Base-by-base conservation (phyloP, 1,140 invertebrate genomes). In the Holotrichia oblita region DNA sequence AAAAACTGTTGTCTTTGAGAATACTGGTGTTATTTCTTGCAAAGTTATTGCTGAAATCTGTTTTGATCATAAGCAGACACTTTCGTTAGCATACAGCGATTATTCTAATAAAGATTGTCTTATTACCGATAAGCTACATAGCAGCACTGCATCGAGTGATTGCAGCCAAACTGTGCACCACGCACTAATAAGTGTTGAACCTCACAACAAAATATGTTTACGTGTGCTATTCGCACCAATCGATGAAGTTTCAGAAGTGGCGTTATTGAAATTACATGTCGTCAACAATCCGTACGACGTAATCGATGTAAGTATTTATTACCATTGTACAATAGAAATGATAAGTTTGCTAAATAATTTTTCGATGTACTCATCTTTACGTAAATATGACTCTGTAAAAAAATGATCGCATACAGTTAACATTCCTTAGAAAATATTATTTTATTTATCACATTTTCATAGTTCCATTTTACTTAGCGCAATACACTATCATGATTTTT, bases 231-330 rank as follows among this genome's bases (percentile, higher is more conserved):
- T 79, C 76, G 73, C 77, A 24, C 81, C 83, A 40, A 78, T 20
- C 0, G 55, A 61, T 27, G 76, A 59, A 20, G 73, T 61, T 3
- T 24, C 12, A n/a, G 20, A 59, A n/a, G 44, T 77, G 8, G n/a
- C 27, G 17, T 12, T 48, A 24, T 22, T 85, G 14, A 80, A 81
- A 20, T 10, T 85, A 9, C 80, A 83, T 44, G 81, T 81, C 17
- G 73, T 84, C 3, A 79, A 83, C 55, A 85, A 85, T 80, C 84
- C 84, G 4, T 85, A 80, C 75, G 84, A 85, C 76, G 61, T 77
- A n/a, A 77, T 75, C 75, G 80, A 73, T 64, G 84, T 85, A 81
- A 77, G 48, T 69, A 40, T 34, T 34, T 34, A 34, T 34, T 4
- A 34, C 2, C 4, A 34, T 34, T 34, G 4, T 34, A 34, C 27